Evolutionary conservation across 2,888 invertebrate species (phyloP), one percentile per base, ranked within the genome.

Genomic region (Acanthopleura granulata): DNA sequence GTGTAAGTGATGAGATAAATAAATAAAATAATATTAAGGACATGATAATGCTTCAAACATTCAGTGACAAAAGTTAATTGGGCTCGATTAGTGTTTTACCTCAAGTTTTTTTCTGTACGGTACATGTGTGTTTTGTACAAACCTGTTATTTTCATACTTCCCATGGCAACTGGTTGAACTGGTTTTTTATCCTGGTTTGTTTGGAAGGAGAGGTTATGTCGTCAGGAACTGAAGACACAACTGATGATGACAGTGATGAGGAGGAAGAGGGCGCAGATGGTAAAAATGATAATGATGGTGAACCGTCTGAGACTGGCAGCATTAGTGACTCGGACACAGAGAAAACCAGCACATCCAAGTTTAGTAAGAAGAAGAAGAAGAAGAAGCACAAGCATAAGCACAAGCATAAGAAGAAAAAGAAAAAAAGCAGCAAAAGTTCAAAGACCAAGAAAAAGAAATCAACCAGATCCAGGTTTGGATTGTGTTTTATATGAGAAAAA

Each of bases 401-500:
- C 57, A 57, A 57, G 22, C 22, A 18, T 22, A 57, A 57, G 22
- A 57, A 57, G 57, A 57, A 57, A 12, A 57, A 57, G 57, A 57
- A 57, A 57, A 57, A 57, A 12, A 57, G 57, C 57, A 57, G 22
- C 18, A 22, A 57, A 6, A 57, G 57, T 57, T 57, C 57, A 57
- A 66, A 66, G 25, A 66, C 25, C 25, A 66, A 66, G 25, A 66
- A 66, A 25, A 66, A 66, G 66, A 66, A 66, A 14, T 22, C 66
- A 16, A 6, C 18, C 27, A 66, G 29, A 66, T 66, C 66, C 22
- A 66, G 66, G 66, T 66, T 18, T n/a, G 14, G 14, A 51, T 51
- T 51, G 18, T n/a, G 3, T 12, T 18, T 22, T 57, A 6, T 57
- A 12, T n/a, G 57, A n/a, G 57, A 57, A 57, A 22, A 12, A 40